These are phyloP conservation scores for Pseudorectes ferrugineus DNA, from an alignment of 2,113 vertebrate species.

Conservation along the genomic window DNA sequence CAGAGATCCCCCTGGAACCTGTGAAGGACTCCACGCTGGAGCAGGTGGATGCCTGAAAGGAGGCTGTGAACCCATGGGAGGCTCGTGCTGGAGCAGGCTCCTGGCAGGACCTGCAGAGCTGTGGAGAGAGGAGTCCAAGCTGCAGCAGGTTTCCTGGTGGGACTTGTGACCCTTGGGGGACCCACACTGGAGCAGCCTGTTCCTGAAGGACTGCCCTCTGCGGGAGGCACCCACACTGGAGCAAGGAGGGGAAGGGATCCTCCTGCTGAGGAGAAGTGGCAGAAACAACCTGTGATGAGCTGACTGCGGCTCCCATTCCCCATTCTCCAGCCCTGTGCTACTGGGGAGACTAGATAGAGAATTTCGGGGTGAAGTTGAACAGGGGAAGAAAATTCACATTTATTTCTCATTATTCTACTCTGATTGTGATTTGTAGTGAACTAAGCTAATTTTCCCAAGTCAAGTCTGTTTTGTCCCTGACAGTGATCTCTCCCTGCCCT, in stretches of 20 bases:
- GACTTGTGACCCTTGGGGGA: not conserved
- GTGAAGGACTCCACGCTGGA: not conserved
- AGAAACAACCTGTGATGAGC: not conserved
- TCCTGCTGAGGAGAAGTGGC: not conserved
- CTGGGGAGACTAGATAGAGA: not conserved
- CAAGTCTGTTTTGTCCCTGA: not conserved
- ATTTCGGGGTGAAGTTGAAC: not conserved
- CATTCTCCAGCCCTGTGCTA: not conserved
- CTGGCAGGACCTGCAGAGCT: not conserved
- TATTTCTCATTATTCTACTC: not conserved
- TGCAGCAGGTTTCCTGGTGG: not conserved
- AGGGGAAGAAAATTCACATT: not conserved
- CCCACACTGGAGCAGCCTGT: not conserved
- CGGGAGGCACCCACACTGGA: not conserved
- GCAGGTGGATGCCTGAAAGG: not conserved
- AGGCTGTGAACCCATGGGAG: not conserved
- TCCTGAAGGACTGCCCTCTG: not conserved
- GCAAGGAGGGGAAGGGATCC: not conserved
- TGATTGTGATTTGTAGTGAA: not conserved
- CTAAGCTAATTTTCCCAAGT: not conserved
- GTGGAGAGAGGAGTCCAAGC: not conserved
- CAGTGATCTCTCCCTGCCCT: not conserved
- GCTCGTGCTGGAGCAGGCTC: not conserved
- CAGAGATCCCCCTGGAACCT: not conserved
- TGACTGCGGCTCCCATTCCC: not conserved